phyloP scores from a whole-genome alignment of 2,888 invertebrate species.

The Spatulosminthurus flaviceps region DNA sequence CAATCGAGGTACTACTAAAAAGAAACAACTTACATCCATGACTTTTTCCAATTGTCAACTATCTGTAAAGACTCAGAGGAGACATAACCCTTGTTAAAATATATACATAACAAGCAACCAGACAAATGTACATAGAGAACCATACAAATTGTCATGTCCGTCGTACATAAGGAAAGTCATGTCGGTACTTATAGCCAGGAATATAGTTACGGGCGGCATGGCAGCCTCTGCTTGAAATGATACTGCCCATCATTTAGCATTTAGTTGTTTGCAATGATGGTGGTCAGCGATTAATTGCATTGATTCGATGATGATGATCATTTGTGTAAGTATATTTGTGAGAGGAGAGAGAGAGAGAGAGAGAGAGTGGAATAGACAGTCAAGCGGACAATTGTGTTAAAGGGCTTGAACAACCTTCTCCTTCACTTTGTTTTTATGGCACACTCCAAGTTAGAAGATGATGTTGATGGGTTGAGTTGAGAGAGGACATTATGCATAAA shows the following conservation, averaged over 20 bases:
- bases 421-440: slow-evolving; percentile 47
- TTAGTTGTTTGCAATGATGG: slow-evolving; percentile 35
- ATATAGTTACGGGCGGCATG: too few species aligned
- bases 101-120: too few species aligned
- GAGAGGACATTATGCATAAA: slow-evolving; percentile 44
- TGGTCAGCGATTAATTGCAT: slow-evolving; percentile 50
- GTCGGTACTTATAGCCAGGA: too few species aligned
- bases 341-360: slow-evolving; percentile 4
- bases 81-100: too few species aligned
- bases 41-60: too few species aligned
- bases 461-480: slow-evolving; percentile 33
- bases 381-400: slow-evolving; percentile 46
- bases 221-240: not conserved
- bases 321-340: not conserved
- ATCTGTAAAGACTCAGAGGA: too few species aligned
- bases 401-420: slow-evolving; percentile 37
- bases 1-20: too few species aligned
- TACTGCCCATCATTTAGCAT: slow-evolving; percentile 27
- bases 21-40: too few species aligned
- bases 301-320: slow-evolving; percentile 49
- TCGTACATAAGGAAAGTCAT: too few species aligned
- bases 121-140: too few species aligned
- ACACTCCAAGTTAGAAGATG: slow-evolving; percentile 45
- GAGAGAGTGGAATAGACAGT: slow-evolving; percentile 13
- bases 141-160: too few species aligned